These are phyloP conservation scores for Nerophis lumbriciformis DNA, from an alignment of 2,113 vertebrate species.

Conservation along the genomic window DNA sequence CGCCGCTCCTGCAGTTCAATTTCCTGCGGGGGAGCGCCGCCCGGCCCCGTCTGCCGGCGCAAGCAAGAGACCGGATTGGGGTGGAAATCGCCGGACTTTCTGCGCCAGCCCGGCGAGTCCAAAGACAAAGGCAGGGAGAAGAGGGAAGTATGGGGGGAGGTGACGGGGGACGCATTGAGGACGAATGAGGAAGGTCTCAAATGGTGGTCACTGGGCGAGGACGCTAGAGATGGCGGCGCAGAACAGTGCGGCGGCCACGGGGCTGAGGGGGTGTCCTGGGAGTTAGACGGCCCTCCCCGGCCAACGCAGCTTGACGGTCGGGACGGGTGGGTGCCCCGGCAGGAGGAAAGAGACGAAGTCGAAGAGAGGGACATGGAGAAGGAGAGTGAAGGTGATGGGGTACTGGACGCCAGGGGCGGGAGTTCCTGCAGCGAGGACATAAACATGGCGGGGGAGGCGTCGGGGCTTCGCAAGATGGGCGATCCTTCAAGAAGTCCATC, in stretches of 20 bases:
- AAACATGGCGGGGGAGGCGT: slow-evolving; percentile 35
- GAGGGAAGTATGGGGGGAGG: slow-evolving; percentile 41
- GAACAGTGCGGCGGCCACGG: slow-evolving; percentile 54
- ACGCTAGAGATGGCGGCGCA: slow-evolving; percentile 62
- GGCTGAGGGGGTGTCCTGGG: slow-evolving; percentile 48
- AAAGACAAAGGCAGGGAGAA: slow-evolving; percentile 49
- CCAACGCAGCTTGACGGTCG: slow-evolving; percentile 35
- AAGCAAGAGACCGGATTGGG: slow-evolving; percentile 36
- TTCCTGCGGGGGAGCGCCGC: slow-evolving; percentile 48
- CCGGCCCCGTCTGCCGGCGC: slow-evolving; percentile 10
- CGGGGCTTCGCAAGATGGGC: slow-evolving; percentile 10
- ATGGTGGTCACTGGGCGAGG: slow-evolving; percentile 57
- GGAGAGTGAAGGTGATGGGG: slow-evolving; percentile 60
- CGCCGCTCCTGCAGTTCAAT: slow-evolving; percentile 73
- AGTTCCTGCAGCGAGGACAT: slow-evolving; percentile 44
- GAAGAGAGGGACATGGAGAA: slow-evolving; percentile 65
- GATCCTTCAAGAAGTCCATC: slow-evolving; percentile 22
- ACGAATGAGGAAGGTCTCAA: slow-evolving; percentile 18
- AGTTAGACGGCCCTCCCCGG: slow-evolving; percentile 37
- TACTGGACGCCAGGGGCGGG: slow-evolving; percentile 40
- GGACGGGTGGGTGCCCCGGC: slow-evolving; percentile 57
- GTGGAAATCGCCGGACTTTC: slow-evolving; percentile 17
- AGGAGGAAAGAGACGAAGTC: slow-evolving; percentile 58
- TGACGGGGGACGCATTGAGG: slow-evolving; percentile 9
- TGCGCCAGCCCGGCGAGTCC: slow-evolving; percentile 36